phyloP scores from a whole-genome alignment of 1,140 invertebrate species.

The Drosophila grimshawi region DNA sequence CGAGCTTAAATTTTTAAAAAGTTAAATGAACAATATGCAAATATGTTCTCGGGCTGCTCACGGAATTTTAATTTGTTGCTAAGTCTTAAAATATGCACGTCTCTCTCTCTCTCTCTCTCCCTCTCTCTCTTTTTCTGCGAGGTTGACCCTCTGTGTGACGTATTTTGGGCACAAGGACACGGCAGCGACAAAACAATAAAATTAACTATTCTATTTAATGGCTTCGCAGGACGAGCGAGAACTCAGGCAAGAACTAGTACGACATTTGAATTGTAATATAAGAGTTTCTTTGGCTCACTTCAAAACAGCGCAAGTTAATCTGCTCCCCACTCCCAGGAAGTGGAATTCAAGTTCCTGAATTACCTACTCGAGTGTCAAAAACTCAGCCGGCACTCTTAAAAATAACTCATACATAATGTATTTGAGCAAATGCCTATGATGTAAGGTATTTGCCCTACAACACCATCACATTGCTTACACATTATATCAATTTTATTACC shows the following conservation, averaged over 20 bases:
- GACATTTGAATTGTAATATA: background rate
- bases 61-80: conserved; percentile 74
- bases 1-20: conserved; percentile 41
- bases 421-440: background rate
- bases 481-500: conserved; percentile 75
- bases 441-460: conserved; percentile 1
- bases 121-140: no score
- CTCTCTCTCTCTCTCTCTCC: conserved; percentile 8
- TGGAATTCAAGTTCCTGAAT: background rate
- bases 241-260: conserved; percentile 11
- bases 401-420: background rate
- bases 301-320: conserved; percentile 30
- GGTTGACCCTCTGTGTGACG: conserved; percentile 70
- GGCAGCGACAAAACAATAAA: conserved; percentile 66
- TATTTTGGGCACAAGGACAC: conserved; percentile 64
- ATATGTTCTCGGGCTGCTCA: conserved; percentile 66
- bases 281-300: conserved; percentile 12
- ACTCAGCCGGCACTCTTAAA: conserved; percentile 6
- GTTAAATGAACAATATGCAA: conserved; percentile 62
- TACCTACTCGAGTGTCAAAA: background rate
- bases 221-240: conserved; percentile 61
- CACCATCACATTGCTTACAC: conserved; percentile 59
- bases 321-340: conserved; percentile 1
- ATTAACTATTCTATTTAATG: conserved; percentile 83
- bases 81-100: conserved; percentile 61